Evolutionary conservation across 2,888 invertebrate species (phyloP).

Genomic region (Watsonalla binaria): DNA sequence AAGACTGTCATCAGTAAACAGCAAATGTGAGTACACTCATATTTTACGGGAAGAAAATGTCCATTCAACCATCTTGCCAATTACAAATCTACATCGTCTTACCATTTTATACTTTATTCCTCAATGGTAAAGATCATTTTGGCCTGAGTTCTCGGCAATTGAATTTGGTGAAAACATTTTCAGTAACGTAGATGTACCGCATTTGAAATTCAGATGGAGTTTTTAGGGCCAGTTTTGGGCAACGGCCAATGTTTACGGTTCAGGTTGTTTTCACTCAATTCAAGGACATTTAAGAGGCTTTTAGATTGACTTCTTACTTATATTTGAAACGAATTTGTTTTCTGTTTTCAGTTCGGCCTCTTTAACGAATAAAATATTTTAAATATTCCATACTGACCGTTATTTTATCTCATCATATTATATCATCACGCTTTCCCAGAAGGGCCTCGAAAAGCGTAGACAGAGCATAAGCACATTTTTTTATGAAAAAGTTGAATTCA

Average conservation of each 20-base stretch:
- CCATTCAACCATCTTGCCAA: slow-evolving; percentile 44
- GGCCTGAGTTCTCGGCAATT: slow-evolving; percentile 2
- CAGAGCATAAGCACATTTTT: too few species aligned
- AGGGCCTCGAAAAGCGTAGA: too few species aligned
- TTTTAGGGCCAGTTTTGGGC: slow-evolving; percentile 48
- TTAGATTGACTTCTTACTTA: slow-evolving; percentile 16
- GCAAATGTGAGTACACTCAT: slow-evolving; percentile 14
- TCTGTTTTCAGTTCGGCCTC: too few species aligned
- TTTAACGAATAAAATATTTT: too few species aligned
- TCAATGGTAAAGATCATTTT: slow-evolving; percentile 11
- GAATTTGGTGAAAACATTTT: slow-evolving; percentile 19
- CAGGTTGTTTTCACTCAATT: slow-evolving; percentile 63
- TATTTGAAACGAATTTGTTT: too few species aligned
- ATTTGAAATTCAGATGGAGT: slow-evolving; percentile 61
- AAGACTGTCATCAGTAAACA: too few species aligned
- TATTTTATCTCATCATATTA: too few species aligned
- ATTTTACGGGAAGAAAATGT: slow-evolving; percentile 41
- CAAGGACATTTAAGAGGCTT: slow-evolving; percentile 33
- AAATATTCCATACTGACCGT: too few species aligned
- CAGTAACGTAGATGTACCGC: slow-evolving; percentile 36
- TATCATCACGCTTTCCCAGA: too few species aligned
- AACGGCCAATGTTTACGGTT: slow-evolving; percentile 50
- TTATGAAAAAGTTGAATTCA: too few species aligned
- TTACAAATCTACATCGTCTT: slow-evolving; percentile 24
- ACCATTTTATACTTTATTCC: not conserved